Evolutionary conservation across 2,888 invertebrate species (phyloP).

Genomic region (Lapara coniferarum): DNA sequence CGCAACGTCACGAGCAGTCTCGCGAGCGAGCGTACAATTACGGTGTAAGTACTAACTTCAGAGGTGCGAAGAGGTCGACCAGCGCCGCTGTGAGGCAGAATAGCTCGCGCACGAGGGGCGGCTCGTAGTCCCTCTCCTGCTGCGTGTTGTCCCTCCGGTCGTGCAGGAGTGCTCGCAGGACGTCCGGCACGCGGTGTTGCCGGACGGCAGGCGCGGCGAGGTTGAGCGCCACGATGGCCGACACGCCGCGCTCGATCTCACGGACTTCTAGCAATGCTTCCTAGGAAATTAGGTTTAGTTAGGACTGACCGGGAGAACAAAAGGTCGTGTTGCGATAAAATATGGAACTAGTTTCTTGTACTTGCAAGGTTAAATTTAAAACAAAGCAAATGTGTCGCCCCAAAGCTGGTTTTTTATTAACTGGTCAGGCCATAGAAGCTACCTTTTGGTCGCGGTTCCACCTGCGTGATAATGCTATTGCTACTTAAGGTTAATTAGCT

Average conservation of each 20-base stretch:
- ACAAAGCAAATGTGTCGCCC: no score
- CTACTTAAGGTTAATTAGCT: no score
- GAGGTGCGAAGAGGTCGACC: conserved; percentile 84
- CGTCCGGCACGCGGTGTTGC: conserved; percentile 85
- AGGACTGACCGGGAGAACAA: background rate
- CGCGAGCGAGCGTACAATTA: no score
- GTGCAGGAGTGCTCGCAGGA: conserved; percentile 61
- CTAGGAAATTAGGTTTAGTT: conserved; percentile 52
- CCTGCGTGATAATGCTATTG: no score
- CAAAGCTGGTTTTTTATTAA: no score
- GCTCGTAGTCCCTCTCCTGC: conserved; percentile 53
- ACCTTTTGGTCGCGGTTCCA: no score
- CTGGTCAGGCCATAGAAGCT: no score
- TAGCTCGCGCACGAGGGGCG: conserved; percentile 86
- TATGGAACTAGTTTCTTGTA: no score
- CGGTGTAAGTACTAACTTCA: conserved; percentile 61
- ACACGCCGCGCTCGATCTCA: conserved; percentile 91
- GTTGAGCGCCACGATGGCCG: conserved; percentile 88
- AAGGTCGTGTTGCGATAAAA: background rate
- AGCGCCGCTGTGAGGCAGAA: conserved; percentile 87
- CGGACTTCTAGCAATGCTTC: conserved; percentile 85
- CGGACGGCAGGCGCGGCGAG: conserved; percentile 86
- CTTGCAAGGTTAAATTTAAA: no score
- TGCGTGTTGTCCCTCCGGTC: conserved; percentile 34
- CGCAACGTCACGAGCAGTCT: no score